Evolutionary conservation across 2,797 vertebrate genomes (phyloP).

Genomic region (Sylvilagus floridanus): DNA sequence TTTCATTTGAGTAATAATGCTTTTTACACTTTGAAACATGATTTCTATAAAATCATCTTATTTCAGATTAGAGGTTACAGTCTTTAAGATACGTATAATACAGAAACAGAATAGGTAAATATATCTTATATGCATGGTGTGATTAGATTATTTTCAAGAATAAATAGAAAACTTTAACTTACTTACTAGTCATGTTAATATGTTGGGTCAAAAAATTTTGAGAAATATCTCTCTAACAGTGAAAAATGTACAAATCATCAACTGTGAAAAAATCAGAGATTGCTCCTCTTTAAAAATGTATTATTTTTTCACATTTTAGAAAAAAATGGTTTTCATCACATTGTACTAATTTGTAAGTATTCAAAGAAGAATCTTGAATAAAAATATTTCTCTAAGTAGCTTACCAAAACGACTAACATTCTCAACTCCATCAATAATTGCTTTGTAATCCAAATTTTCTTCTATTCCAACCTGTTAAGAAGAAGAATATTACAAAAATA

Average conservation of each 20-base stretch:
- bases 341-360: background rate
- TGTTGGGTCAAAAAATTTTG: constrained; percentile 21
- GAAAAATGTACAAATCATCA: background rate
- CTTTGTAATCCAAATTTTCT: constrained; percentile 93
- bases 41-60: constrained; percentile 18
- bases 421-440: constrained; percentile 93
- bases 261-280: background rate
- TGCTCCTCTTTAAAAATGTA: background rate
- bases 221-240: background rate
- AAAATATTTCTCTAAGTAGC: constrained; percentile 61
- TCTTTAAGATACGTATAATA: background rate
- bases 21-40: background rate
- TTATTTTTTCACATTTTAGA: background rate
- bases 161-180: background rate
- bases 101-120: background rate
- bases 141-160: constrained; percentile 39
- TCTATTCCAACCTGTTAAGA: constrained; percentile 91
- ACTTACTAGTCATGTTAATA: background rate
- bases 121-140: background rate
- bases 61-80: background rate
- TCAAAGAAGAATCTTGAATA: constrained; percentile 16
- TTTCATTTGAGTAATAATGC: background rate
- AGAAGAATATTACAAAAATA: constrained; percentile 68
- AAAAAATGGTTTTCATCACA: background rate
- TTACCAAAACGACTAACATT: constrained; percentile 96